Evolutionary conservation across 2,888 invertebrate species (phyloP).

Genomic region (Tenthredo notha): DNA sequence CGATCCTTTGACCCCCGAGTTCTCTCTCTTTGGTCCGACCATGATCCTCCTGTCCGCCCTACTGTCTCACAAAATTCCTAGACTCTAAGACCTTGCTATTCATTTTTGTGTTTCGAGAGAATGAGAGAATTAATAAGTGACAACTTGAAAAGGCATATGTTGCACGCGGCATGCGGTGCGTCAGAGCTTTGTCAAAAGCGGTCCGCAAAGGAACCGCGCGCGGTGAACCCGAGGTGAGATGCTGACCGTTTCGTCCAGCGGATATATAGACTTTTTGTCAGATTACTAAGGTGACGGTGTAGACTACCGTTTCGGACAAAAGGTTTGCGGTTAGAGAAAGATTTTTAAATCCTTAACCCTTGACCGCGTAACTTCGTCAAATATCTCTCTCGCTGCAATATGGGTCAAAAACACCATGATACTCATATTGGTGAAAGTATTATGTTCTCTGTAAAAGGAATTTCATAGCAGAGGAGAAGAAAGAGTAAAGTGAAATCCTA

Average conservation of each 20-base stretch:
- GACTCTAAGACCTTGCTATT: conserved; percentile 66
- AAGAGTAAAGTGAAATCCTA: neutral
- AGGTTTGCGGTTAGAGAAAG: conserved; percentile 35
- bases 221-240: conserved; percentile 35
- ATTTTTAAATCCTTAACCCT: conserved; percentile 21
- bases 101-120: conserved; percentile 69
- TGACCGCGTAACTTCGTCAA: conserved; percentile 39
- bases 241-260: conserved; percentile 18
- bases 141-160: conserved; percentile 72
- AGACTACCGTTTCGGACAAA: conserved; percentile 43
- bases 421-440: neutral
- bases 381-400: neutral
- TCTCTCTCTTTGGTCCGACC: conserved; percentile 65
- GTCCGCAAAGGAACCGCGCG: conserved; percentile 24
- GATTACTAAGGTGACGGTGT: conserved; percentile 24
- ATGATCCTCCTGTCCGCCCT: conserved; percentile 67
- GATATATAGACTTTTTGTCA: conserved; percentile 25
- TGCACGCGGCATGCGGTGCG: conserved; percentile 65
- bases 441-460: neutral
- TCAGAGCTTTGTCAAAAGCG: conserved; percentile 36
- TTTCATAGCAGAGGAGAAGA: neutral
- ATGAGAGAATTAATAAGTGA: conserved; percentile 77
- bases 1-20: conserved; percentile 73
- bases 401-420: conserved; percentile 6
- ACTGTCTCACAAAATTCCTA: conserved; percentile 63